Conservation (phyloP, 2,888 invertebrate species). For the Emmelina monodactyla region DNA sequence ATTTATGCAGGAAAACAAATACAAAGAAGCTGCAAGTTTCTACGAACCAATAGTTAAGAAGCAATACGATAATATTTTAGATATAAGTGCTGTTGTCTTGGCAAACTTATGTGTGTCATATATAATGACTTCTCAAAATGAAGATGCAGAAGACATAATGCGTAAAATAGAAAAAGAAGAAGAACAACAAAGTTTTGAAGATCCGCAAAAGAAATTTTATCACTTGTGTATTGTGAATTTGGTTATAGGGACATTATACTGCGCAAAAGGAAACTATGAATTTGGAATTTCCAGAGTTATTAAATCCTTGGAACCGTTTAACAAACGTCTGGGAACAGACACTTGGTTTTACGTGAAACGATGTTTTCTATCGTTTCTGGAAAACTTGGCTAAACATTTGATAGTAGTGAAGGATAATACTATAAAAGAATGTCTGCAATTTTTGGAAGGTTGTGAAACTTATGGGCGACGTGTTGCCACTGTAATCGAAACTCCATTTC, state of each 20-base stretch:
- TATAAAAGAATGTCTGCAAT: constrained; percentile 85
- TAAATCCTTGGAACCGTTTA: constrained; percentile 93
- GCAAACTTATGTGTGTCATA: constrained; percentile 99
- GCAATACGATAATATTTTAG: constrained; percentile 91
- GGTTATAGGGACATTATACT: constrained; percentile 97
- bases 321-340: constrained; percentile 94
- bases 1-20: constrained; percentile 99
- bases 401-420: constrained; percentile 88
- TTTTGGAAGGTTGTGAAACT: constrained; percentile 88
- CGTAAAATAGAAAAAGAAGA: constrained; percentile 98
- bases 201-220: constrained; percentile 91
- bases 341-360: constrained; percentile 99
- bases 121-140: constrained; percentile 98
- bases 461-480: constrained; percentile 87
- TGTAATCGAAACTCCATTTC: constrained; percentile 81
- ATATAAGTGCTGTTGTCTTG: constrained; percentile 96
- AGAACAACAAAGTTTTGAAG: constrained; percentile 89
- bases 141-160: constrained; percentile 98
- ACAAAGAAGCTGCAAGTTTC: constrained; percentile 96
- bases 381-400: constrained; percentile 90
- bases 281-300: constrained; percentile 98
- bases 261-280: constrained; percentile 98
- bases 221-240: constrained; percentile 98
- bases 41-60: constrained; percentile 98
- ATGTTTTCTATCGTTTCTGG: constrained; percentile 91